These are phyloP conservation scores for Pipistrellus kuhlii DNA, from an alignment of 2,797 vertebrate genomes.

Conservation along the genomic window DNA sequence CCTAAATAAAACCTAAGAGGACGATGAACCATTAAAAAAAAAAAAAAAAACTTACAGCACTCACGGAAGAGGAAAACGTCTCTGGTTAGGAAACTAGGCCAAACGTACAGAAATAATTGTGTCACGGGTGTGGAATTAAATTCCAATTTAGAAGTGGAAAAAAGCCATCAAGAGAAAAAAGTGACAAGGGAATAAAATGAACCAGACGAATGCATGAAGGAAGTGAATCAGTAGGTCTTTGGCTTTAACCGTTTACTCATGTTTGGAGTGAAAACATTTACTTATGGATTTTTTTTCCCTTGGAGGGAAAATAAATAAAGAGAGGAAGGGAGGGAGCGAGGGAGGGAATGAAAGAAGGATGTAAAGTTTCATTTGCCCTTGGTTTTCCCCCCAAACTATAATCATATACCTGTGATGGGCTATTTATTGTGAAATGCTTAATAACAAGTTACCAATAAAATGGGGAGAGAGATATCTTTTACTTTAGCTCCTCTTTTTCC, in stretches of 20 bases:
- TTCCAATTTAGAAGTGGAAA: constrained; percentile 72
- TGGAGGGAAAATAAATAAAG: too few species aligned
- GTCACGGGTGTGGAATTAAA: constrained; percentile 55
- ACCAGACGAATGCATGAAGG: not conserved
- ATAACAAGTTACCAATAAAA: not conserved
- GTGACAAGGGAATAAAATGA: constrained; percentile 63
- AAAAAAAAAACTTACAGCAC: constrained; percentile 50
- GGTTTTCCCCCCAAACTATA: not conserved
- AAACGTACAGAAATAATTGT: constrained; percentile 76
- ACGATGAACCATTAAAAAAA: constrained; percentile 62
- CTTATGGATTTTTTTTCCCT: not conserved
- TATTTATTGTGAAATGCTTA: not conserved
- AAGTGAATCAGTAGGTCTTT: constrained; percentile 4
- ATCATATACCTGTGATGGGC: not conserved
- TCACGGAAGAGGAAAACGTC: constrained; percentile 56
- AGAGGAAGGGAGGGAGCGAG: not conserved
- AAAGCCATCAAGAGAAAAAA: constrained; percentile 58
- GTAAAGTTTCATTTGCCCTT: not conserved
- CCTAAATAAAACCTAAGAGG: constrained; percentile 53
- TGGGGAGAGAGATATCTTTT: not conserved
- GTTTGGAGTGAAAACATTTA: constrained; percentile 2
- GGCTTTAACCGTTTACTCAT: not conserved
- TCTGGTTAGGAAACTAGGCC: constrained; percentile 76
- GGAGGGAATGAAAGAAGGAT: too few species aligned
- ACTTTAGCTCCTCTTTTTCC: not conserved